phyloP scores from a whole-genome alignment of 2,888 invertebrate genomes.

The Reticulitermes lucifugus region DNA sequence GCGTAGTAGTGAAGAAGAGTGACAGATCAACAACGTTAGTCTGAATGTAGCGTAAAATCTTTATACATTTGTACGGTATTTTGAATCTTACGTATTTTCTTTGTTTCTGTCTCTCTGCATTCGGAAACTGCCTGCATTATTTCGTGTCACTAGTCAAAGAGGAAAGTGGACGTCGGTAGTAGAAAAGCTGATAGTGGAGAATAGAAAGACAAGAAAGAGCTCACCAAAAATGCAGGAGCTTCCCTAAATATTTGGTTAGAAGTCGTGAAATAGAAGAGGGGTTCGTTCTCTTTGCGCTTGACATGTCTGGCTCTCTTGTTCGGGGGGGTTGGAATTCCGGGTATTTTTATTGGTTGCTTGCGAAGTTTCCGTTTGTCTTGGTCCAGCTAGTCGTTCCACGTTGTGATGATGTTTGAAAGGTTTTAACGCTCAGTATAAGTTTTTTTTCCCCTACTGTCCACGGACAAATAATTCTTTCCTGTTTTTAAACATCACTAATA shows the following conservation, averaged over 20 bases:
- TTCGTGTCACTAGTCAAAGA: conserved; percentile 33
- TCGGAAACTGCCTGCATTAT: conserved; percentile 39
- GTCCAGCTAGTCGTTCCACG: not conserved
- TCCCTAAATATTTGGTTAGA: conserved; percentile 43
- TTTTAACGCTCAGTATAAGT: conserved; percentile 10
- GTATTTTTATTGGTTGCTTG: conserved; percentile 42
- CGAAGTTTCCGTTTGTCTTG: conserved; percentile 39
- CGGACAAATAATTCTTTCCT: not conserved
- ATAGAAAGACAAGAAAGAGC: not conserved
- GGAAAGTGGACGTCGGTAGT: conserved; percentile 5
- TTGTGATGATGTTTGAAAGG: conserved; percentile 20
- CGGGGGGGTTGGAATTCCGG: conserved; percentile 28
- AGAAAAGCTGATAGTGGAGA: not conserved
- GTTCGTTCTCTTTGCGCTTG: not conserved
- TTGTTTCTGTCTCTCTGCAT: not conserved
- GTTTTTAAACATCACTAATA: too few species aligned
- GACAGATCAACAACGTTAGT: too few species aligned
- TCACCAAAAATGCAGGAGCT: conserved; percentile 38
- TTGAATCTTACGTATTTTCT: not conserved
- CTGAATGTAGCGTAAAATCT: not conserved
- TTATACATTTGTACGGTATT: not conserved
- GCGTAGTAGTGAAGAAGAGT: too few species aligned
- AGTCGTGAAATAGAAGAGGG: conserved; percentile 34
- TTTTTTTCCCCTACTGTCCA: not conserved
- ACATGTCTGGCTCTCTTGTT: conserved; percentile 30